A percentile compares a stretch with the other conserved stretches of the same genome.
Evolutionary conservation across 2,113 vertebrate species (phyloP).

Genomic region (Ictalurus punctatus): DNA sequence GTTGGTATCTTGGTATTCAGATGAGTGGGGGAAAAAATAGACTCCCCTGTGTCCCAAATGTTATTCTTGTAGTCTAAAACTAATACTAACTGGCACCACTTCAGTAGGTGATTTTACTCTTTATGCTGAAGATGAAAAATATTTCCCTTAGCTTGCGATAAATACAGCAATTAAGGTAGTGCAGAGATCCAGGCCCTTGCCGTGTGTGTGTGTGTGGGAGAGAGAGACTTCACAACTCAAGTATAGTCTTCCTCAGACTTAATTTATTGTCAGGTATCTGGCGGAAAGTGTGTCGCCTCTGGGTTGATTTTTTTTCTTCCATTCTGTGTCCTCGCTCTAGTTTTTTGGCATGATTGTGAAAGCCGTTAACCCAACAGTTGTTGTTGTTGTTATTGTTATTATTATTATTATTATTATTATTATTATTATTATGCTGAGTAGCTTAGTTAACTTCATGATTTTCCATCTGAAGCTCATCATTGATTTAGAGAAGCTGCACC

Average conservation of each 20-base stretch:
- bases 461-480: not conserved
- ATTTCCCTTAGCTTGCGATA: slow-evolving; percentile 30
- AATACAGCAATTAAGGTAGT: slow-evolving; percentile 41
- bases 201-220: slow-evolving; percentile 35
- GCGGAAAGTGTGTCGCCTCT: slow-evolving; percentile 49
- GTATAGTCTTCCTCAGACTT: not conserved
- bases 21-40: not conserved
- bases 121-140: slow-evolving; percentile 51
- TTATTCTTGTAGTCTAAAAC: not conserved
- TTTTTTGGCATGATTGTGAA: not conserved
- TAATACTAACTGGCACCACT: slow-evolving; percentile 38
- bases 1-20: not conserved
- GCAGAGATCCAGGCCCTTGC: slow-evolving; percentile 49
- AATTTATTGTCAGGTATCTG: slow-evolving; percentile 50
- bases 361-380: not conserved
- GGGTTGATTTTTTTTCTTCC: not conserved
- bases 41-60: not conserved
- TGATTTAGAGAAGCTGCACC: not conserved
- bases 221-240: not conserved
- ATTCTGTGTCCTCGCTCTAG: not conserved
- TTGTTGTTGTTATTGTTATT: too few species aligned
- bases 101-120: slow-evolving; percentile 43
- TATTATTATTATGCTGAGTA: not conserved
- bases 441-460: not conserved
- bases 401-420: too few species aligned